Evolutionary conservation across 2,888 invertebrate genomes (phyloP).

Genomic region (Cepaea hortensis): DNA sequence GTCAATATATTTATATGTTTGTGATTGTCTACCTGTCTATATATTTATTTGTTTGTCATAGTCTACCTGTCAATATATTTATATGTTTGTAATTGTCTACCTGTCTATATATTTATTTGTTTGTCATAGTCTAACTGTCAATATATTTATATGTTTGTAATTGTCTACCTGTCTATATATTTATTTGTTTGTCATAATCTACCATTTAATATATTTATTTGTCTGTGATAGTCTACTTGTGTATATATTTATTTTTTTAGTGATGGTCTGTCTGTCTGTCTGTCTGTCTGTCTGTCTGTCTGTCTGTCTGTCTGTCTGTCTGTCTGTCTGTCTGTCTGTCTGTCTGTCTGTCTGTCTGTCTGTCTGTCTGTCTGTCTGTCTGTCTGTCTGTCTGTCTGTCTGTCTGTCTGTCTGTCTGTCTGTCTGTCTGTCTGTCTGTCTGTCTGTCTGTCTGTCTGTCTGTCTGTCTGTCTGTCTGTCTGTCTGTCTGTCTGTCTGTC

Average conservation of each 20-base stretch:
- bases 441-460: background rate
- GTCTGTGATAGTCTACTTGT: too few relatives aligned
- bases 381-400: background rate
- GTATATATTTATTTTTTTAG: background rate
- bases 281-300: background rate
- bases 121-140: too few relatives aligned
- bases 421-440: background rate
- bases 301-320: background rate
- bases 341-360: slow-evolving; percentile 6
- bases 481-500: background rate
- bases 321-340: background rate
- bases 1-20: too few relatives aligned
- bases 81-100: too few relatives aligned
- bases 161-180: too few relatives aligned
- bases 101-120: too few relatives aligned
- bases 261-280: background rate
- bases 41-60: too few relatives aligned
- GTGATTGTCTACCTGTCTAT: too few relatives aligned
- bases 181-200: too few relatives aligned
- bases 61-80: too few relatives aligned
- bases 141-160: too few relatives aligned
- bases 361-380: slow-evolving; percentile 1
- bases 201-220: too few relatives aligned
- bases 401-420: background rate
- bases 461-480: background rate